Evolutionary conservation across 1,140 invertebrate species (phyloP).

Genomic region (Diabrotica virgifera): DNA sequence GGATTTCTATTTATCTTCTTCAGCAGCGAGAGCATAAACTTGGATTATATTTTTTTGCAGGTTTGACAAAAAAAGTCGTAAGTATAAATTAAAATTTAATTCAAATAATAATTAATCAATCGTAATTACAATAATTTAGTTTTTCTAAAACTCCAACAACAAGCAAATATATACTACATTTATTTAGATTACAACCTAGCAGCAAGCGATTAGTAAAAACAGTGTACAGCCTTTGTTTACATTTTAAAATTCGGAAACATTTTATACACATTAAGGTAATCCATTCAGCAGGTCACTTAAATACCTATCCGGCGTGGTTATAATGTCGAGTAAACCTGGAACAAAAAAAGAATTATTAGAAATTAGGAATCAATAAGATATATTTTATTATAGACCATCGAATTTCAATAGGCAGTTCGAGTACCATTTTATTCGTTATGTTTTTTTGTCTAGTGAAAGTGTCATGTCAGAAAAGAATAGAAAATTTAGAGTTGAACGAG

Average conservation of each 20-base stretch:
- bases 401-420: too few relatives aligned
- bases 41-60: too few relatives aligned
- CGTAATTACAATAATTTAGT: slow-evolving; percentile 29
- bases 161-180: slow-evolving; percentile 20
- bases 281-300: slow-evolving; percentile 54
- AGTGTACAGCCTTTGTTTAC: slow-evolving; percentile 20
- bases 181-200: slow-evolving; percentile 20
- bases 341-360: slow-evolving; percentile 41
- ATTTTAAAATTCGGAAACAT: slow-evolving; percentile 12
- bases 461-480: too few relatives aligned
- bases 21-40: too few relatives aligned
- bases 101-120: slow-evolving; percentile 24
- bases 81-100: slow-evolving; percentile 2
- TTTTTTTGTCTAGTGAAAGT: too few relatives aligned
- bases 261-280: slow-evolving; percentile 34
- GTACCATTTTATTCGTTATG: too few relatives aligned
- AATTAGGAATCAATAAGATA: not conserved
- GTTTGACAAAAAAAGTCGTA: too few relatives aligned
- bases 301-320: slow-evolving; percentile 58
- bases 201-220: slow-evolving; percentile 26
- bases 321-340: slow-evolving; percentile 61
- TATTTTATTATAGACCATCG: too few relatives aligned
- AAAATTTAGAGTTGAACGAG: too few relatives aligned
- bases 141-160: slow-evolving; percentile 24
- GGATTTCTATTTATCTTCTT: too few relatives aligned